A percentile compares a stretch with the other conserved stretches of the same genome.
Evolutionary conservation across 2,113 vertebrate genomes (phyloP).

Genomic region (Tautogolabrus adspersus): DNA sequence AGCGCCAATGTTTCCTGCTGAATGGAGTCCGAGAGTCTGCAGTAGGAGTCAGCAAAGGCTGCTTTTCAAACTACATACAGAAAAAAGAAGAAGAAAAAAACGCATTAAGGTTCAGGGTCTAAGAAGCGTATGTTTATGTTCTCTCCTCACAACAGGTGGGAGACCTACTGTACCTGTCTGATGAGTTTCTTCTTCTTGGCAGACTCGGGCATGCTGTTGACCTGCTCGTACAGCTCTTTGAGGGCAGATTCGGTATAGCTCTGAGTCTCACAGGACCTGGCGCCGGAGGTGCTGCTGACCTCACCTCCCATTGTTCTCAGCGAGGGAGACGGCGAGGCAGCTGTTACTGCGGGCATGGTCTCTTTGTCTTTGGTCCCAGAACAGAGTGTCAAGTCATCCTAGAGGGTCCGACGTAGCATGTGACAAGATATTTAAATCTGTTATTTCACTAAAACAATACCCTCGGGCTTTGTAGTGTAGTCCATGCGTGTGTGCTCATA

Average conservation of each 20-base stretch:
- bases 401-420: slow-evolving; percentile 13
- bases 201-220: slow-evolving; percentile 93
- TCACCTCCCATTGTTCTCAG: slow-evolving; percentile 20
- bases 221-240: slow-evolving; percentile 91
- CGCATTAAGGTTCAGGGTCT: background rate
- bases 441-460: background rate
- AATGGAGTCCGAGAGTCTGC: slow-evolving; percentile 52
- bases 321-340: slow-evolving; percentile 55
- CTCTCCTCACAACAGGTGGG: background rate
- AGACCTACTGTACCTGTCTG: slow-evolving; percentile 85
- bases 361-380: slow-evolving; percentile 65
- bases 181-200: slow-evolving; percentile 97
- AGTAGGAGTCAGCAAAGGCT: slow-evolving; percentile 45
- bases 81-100: slow-evolving; percentile 1
- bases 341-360: slow-evolving; percentile 50
- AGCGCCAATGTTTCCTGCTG: slow-evolving; percentile 73
- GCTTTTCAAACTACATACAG: slow-evolving; percentile 71
- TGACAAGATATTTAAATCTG: background rate
- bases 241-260: slow-evolving; percentile 91
- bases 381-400: slow-evolving; percentile 92
- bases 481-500: background rate
- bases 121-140: background rate
- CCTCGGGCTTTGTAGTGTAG: background rate
- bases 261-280: slow-evolving; percentile 73
- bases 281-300: background rate